These are phyloP conservation scores for Troglohyphantes excavatus DNA, from an alignment of 2,888 invertebrate species.

Conservation along the genomic window DNA sequence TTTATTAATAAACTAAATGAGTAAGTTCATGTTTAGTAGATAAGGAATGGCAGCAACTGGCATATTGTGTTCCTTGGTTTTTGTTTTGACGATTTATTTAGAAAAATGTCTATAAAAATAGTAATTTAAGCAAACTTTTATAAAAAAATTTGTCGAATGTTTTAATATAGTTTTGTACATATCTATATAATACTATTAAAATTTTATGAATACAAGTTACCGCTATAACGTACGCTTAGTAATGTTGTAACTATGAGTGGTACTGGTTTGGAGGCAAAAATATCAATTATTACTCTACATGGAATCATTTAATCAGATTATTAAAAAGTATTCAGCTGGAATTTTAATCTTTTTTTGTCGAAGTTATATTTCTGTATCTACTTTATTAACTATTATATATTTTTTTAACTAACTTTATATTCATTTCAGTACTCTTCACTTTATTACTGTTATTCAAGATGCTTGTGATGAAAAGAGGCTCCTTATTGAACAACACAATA, in stretches of 20 bases:
- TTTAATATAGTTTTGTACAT: not conserved
- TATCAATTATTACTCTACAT: not conserved
- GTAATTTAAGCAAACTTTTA: not conserved
- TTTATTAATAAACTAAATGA: no score
- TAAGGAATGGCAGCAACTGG: not conserved
- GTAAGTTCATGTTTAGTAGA: not conserved
- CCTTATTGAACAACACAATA: slow-evolving; percentile 11
- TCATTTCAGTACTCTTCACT: slow-evolving; percentile 42
- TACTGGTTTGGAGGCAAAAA: not conserved
- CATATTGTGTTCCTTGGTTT: no score
- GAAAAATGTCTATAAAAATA: no score
- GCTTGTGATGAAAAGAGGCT: slow-evolving; percentile 30
- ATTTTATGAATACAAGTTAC: not conserved
- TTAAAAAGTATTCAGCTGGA: not conserved
- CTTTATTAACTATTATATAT: no score
- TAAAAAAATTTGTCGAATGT: not conserved
- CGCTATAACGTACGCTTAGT: not conserved
- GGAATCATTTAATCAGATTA: slow-evolving; percentile 32
- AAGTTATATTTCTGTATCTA: no score
- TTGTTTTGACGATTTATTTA: no score
- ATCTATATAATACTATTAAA: not conserved
- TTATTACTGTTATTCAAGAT: slow-evolving; percentile 46
- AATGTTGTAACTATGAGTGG: not conserved
- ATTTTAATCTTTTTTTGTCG: no score
- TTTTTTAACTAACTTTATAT: no score